Evolutionary conservation across 1,140 invertebrate genomes (phyloP).

Genomic region (Limonius californicus): DNA sequence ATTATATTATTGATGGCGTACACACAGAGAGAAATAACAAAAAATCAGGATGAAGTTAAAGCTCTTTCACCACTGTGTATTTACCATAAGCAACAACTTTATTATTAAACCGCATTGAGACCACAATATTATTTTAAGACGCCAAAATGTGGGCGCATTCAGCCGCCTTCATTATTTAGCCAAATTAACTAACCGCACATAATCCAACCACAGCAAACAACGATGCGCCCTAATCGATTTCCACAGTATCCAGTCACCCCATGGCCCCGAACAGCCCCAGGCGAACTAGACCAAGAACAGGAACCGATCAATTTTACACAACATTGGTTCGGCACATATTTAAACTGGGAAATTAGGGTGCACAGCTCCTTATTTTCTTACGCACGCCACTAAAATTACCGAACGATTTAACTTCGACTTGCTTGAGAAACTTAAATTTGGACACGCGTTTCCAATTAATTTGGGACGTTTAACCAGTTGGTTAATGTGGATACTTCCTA

Average conservation of each 20-base stretch:
- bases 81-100: too few relatives aligned
- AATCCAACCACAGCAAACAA: neutral
- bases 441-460: neutral
- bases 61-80: too few relatives aligned
- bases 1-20: too few relatives aligned
- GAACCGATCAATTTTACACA: conserved; percentile 46
- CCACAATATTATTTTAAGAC: too few relatives aligned
- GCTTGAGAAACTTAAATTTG: too few relatives aligned
- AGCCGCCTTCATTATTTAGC: too few relatives aligned
- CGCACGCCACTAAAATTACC: conserved; percentile 1
- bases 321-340: conserved; percentile 38
- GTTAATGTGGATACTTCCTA: too few relatives aligned
- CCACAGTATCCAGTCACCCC: neutral
- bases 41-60: too few relatives aligned
- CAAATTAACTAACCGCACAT: neutral
- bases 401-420: neutral
- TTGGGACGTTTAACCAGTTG: neutral
- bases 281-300: conserved; percentile 22
- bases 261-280: neutral
- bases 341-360: conserved; percentile 21
- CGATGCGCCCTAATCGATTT: conserved; percentile 9
- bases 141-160: too few relatives aligned
- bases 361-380: conserved; percentile 6
- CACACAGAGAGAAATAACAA: too few relatives aligned
- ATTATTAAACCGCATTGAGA: too few relatives aligned